These are phyloP conservation scores for Metaphire vulgaris DNA, from an alignment of 1,140 invertebrate species.

Conservation along the genomic window DNA sequence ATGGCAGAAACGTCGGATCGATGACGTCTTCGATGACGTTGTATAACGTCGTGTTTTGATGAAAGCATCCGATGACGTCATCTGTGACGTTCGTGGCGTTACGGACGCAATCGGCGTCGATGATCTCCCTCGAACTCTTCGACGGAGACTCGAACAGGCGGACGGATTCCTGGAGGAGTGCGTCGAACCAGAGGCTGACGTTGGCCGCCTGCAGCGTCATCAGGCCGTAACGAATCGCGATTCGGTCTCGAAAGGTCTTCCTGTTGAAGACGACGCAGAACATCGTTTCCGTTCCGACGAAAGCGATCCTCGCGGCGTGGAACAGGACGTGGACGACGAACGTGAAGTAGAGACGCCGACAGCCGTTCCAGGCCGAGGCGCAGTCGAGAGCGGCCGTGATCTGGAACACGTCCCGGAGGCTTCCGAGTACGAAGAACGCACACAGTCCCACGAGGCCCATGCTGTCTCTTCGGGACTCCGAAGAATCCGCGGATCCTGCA, in stretches of 20 bases:
- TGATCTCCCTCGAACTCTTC: background rate
- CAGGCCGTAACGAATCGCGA: constrained; percentile 6
- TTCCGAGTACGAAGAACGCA: background rate
- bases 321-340: background rate
- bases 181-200: constrained; percentile 12
- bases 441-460: background rate
- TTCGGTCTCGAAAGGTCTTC: background rate
- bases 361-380: background rate
- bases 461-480: background rate
- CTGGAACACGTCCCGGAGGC: background rate
- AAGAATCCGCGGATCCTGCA: background rate
- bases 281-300: background rate
- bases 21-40: background rate
- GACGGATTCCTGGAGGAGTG: background rate
- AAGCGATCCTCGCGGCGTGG: constrained; percentile 1
- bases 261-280: background rate
- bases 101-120: background rate
- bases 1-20: background rate
- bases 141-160: background rate
- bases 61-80: background rate
- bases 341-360: background rate
- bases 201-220: constrained; percentile 17
- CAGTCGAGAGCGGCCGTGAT: background rate
- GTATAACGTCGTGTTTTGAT: background rate
- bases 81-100: background rate